Evolutionary conservation across 2,888 invertebrate genomes (phyloP).

Genomic region (Luffia ferchaultella): DNA sequence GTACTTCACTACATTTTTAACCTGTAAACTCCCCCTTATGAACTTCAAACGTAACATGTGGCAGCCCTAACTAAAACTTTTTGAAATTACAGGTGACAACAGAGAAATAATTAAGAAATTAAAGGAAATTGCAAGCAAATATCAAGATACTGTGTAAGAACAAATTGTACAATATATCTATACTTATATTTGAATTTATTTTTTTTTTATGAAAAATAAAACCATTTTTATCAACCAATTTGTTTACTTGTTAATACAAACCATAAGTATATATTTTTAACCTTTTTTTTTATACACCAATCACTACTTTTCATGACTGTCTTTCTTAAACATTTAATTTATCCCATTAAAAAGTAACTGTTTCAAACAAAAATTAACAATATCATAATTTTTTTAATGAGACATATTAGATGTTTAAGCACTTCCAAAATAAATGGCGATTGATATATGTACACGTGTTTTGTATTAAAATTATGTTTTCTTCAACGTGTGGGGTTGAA

Average conservation of each 20-base stretch:
- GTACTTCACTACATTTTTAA: too few species aligned
- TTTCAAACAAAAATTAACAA: too few species aligned
- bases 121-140: conserved; percentile 21
- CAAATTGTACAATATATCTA: background rate
- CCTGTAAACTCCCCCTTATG: too few species aligned
- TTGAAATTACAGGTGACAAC: conserved; percentile 31
- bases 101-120: conserved; percentile 22
- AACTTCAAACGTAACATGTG: too few species aligned
- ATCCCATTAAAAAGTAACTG: too few species aligned
- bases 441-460: too few species aligned
- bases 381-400: too few species aligned
- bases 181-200: too few species aligned
- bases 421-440: too few species aligned
- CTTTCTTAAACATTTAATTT: too few species aligned
- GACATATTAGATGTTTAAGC: too few species aligned
- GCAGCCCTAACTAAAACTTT: too few species aligned
- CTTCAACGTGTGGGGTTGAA: conserved; percentile 67
- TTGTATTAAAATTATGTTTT: conserved; percentile 26
- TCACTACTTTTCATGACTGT: background rate
- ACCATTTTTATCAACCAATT: conserved; percentile 25
- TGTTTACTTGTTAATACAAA: conserved; percentile 18
- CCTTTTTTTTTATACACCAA: conserved; percentile 13
- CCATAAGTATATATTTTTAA: conserved; percentile 5
- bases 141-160: conserved; percentile 22
- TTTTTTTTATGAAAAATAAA: conserved; percentile 3